Evolutionary conservation across 2,888 invertebrate species (phyloP), one percentile per base, ranked within the genome.

Genomic region (Mythimna albipuncta): DNA sequence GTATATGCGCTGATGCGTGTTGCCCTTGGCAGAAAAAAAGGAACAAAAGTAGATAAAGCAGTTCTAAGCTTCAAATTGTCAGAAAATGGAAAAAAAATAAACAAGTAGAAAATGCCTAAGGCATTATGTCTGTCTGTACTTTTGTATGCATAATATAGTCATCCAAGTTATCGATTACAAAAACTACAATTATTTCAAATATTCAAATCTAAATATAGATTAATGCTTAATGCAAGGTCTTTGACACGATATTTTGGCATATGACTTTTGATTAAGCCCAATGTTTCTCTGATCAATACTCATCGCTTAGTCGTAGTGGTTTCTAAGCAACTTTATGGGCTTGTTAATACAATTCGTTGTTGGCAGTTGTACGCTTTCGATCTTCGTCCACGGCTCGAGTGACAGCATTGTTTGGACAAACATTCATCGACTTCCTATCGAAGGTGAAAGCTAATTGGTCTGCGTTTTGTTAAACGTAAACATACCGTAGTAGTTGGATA

Each of bases 261-360:
- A 57, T 65, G 69, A 57, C 61, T 21, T 47, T 71, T n/a, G 62
- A 52, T 67, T 52, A 41, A 71, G 69, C 47, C 19, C 21, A 54
- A 41, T 47, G 21, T 61, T 71, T 67, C 11, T 57, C 57, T 64
- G 58, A 66, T 75, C 69, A 75, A 80, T 84, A 78, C 61, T 59
- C 50, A 47, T 54, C 50, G 65, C 75, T 55, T 7, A 26, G 54
- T 55, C 55, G 75, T 72, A 68, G 64, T 62, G 63, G 77, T 81
- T 86, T 82, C 90, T 88, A 87, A 88, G 80, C 79, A 85, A 90
- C 84, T 84, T 86, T 85, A 89, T 88, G 72, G 87, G 84, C 71
- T 47, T 88, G 89, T 90, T 91, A 47, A 64, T 89, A 89, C 85
- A 71, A 69, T 71, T 64, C 66, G 75, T 75, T 61, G 41, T 61